Percentiles rank a stretch among this genome's conserved stretches.
Evolutionary conservation across 2,797 vertebrate species (phyloP).

Genomic region (Clarias laeviceps): DNA sequence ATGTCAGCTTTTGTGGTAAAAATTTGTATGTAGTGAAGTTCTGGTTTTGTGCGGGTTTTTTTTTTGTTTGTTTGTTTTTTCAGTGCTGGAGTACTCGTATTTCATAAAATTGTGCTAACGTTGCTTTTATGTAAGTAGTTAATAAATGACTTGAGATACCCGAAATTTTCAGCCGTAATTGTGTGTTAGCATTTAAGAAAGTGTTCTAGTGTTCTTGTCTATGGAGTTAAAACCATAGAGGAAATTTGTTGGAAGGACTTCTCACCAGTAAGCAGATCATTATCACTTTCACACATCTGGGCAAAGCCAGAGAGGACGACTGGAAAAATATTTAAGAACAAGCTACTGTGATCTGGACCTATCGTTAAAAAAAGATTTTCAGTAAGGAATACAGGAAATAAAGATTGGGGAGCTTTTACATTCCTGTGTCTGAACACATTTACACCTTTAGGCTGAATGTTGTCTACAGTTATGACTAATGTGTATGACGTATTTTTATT

Average conservation of each 20-base stretch:
- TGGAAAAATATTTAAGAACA: not conserved
- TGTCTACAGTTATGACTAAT: too few species aligned
- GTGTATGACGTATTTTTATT: not conserved
- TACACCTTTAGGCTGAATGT: not conserved
- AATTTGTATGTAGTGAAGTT: not conserved
- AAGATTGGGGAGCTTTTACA: not conserved
- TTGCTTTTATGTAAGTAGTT: not conserved
- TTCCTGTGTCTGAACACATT: not conserved
- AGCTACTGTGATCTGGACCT: not conserved
- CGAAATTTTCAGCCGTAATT: not conserved
- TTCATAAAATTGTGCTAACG: not conserved
- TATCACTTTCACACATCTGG: not conserved
- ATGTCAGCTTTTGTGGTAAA: not conserved
- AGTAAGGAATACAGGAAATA: not conserved
- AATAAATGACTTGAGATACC: not conserved
- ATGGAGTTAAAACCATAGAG: not conserved
- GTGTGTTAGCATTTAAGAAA: not conserved
- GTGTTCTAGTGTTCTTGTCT: not conserved
- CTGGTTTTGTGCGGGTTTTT: not conserved
- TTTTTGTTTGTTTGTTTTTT: too few species aligned
- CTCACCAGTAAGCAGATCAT: not conserved
- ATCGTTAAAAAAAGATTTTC: not conserved
- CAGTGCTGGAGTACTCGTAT: too few species aligned
- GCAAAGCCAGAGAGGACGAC: not conserved
- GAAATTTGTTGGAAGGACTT: not conserved